Evolutionary conservation across 1,140 invertebrate species (phyloP), one percentile per base, ranked within the genome.

Genomic region (Samia ricini): DNA sequence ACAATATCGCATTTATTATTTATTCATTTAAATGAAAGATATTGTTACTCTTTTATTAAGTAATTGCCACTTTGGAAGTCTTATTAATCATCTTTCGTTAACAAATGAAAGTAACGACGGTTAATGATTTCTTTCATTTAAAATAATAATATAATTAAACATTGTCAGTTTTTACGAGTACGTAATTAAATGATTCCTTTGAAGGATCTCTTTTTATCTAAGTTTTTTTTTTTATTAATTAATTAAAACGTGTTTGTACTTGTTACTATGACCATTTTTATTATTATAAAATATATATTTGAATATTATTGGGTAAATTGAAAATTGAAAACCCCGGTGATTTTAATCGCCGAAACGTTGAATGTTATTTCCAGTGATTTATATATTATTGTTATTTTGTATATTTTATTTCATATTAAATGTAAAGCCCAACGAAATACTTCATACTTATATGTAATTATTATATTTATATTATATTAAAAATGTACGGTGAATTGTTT

Each of bases 131-230:
- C 21, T 51, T 51, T 51, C 29, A 56, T 56, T 56, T 33, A 29
- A 5, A 29, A 33, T 56, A 18, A 56, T 33, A 29, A 56, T 56
- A 36, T 4, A 19, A 1, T 51, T 51, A 4, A 21, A 23, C 0
- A 15, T 24, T 56, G 54, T 56, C 22, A 26, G 57, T 50, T 59
- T 59, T 21, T 12, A 42, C n/a, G 23, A 33, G 21, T 19, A 52
- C 22, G 33, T 60, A 57, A 65, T 60, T 61, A 56, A 69, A 73
- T 72, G 84, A 87, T 88, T 90, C 83, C 81, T 66, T 56, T 55
- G 77, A 86, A 73, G 81, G 85, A 88, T 90, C 84, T 85, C 83
- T 86, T 84, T 62, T 33, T 75, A 64, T 76, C 82, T 84, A 81
- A 84, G 79, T 79, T 82, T 80, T 82, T 68, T 68, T 69, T 60